Evolutionary conservation across 1,140 invertebrate genomes (phyloP).

Genomic region (Hypsibius dujardini): DNA sequence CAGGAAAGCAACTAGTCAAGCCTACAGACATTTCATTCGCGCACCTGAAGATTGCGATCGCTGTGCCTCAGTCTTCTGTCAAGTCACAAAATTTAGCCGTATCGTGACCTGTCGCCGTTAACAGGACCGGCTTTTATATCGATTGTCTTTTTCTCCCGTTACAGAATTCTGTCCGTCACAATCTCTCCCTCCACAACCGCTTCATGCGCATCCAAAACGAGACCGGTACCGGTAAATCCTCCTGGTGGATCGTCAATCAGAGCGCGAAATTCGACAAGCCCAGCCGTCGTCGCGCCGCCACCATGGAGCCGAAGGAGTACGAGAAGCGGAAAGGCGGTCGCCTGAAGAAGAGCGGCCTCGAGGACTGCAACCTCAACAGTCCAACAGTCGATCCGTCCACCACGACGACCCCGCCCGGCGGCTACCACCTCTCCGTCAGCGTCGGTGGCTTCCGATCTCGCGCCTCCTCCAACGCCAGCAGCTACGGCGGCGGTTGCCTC

Average conservation of each 20-base stretch:
- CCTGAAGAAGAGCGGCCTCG: conserved; percentile 83
- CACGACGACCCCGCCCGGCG: no score
- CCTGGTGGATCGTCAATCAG: conserved; percentile 99
- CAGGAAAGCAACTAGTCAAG: no score
- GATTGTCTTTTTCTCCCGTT: no score
- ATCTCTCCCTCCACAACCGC: conserved; percentile 90
- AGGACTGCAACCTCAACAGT: no score
- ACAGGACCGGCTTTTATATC: no score
- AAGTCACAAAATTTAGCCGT: no score
- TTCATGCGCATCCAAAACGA: conserved; percentile 99
- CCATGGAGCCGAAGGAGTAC: conserved; percentile 77
- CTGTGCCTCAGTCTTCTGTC: no score
- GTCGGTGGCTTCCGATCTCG: conserved; percentile 16
- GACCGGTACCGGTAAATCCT: conserved; percentile 85
- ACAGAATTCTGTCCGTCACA: conserved; percentile 99
- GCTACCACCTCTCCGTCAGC: no score
- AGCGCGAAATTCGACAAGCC: conserved; percentile 92
- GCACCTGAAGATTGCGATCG: no score
- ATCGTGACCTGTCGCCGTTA: no score
- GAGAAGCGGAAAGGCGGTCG: conserved; percentile 69
- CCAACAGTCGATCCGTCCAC: no score
- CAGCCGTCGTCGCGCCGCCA: conserved; percentile 70
- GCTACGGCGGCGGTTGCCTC: conserved; percentile 1
- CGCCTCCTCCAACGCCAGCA: conserved; percentile 1
- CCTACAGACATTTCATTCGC: no score